Evolutionary conservation across 2,797 vertebrate genomes (phyloP).

Genomic region (Limosa lapponica): DNA sequence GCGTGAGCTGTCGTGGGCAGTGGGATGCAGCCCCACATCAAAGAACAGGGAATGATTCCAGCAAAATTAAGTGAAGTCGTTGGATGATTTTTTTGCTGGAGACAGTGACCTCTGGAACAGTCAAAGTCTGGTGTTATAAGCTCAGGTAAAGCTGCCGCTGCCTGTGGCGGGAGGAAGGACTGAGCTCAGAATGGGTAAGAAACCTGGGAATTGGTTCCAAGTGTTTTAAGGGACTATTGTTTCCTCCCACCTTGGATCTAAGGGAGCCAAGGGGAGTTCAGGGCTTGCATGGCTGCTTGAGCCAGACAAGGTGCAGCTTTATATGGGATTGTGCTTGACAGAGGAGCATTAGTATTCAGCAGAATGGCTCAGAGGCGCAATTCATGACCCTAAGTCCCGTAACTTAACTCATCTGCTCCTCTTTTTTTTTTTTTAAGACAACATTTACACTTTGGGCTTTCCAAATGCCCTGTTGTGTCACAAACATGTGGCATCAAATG

Average conservation of each 20-base stretch:
- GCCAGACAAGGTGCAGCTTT: not conserved
- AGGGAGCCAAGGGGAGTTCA: not conserved
- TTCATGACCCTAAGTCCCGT: not conserved
- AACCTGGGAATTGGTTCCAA: not conserved
- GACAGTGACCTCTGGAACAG: not conserved
- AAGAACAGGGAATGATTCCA: not conserved
- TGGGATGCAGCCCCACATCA: not conserved
- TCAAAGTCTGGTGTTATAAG: not conserved
- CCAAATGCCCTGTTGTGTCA: not conserved
- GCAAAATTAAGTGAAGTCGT: not conserved
- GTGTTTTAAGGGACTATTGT: not conserved
- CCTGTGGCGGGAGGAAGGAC: not conserved
- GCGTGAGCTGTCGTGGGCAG: not conserved
- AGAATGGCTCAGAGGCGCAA: not conserved
- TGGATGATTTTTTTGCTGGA: not conserved
- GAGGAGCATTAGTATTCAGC: not conserved
- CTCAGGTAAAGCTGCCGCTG: not conserved
- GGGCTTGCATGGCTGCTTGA: not conserved
- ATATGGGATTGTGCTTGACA: not conserved
- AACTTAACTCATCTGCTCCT: not conserved
- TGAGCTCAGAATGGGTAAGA: not conserved
- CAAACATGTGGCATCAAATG: not conserved
- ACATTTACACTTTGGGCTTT: not conserved
- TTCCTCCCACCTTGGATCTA: not conserved
- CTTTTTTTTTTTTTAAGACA: not conserved